Evolutionary conservation across 2,888 invertebrate species (phyloP).

Genomic region (Melipona bicolor): DNA sequence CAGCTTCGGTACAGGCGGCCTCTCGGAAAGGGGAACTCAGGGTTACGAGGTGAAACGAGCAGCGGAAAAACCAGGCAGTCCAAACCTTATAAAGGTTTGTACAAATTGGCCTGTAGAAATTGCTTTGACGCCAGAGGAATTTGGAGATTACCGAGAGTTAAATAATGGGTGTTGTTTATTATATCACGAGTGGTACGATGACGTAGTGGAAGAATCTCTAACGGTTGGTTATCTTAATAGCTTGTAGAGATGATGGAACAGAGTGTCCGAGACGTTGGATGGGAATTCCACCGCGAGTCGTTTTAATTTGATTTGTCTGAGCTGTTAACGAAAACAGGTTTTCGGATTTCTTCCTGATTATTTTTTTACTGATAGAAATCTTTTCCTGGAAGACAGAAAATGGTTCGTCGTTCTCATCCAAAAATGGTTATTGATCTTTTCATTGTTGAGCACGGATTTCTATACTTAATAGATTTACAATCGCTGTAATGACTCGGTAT

Average conservation of each 20-base stretch:
- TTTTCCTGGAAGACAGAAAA: not conserved
- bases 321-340: not conserved
- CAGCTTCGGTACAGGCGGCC: slow-evolving; percentile 64
- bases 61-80: slow-evolving; percentile 39
- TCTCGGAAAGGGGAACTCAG: slow-evolving; percentile 63
- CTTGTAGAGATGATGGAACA: not conserved
- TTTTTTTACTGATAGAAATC: not conserved
- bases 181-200: not conserved
- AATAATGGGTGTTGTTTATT: slow-evolving; percentile 7
- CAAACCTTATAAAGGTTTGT: slow-evolving; percentile 49
- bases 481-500: not conserved
- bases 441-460: not conserved
- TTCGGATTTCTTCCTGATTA: not conserved
- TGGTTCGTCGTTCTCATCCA: too few species aligned
- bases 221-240: not conserved
- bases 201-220: slow-evolving; percentile 9
- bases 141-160: slow-evolving; percentile 36
- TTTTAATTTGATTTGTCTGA: not conserved
- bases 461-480: not conserved
- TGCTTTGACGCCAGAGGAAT: slow-evolving; percentile 26
- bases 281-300: not conserved
- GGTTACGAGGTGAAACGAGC: slow-evolving; percentile 65
- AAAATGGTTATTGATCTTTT: too few species aligned
- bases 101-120: slow-evolving; percentile 34
- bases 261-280: not conserved